Base-by-base conservation (phyloP, 2,113 vertebrate genomes). In the Cheirogaleus medius region DNA sequence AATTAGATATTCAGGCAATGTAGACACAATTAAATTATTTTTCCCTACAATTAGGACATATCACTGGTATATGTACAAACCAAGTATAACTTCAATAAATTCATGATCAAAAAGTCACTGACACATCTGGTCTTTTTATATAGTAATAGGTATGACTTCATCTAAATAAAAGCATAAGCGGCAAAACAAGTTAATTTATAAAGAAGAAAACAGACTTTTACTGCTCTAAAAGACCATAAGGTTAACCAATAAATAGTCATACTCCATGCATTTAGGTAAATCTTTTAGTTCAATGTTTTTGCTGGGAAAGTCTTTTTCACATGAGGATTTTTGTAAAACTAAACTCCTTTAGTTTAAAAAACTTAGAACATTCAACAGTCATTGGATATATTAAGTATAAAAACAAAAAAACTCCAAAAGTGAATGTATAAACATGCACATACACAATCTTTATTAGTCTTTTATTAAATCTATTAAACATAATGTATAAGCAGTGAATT, bases 381-480 rank as follows among this genome's bases (percentile, higher is more conserved):
- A 64, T 60, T 88, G 52, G 29, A 81, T 89, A 15, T 34, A 66
- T 32, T 93, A 90, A 87, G 39, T 84, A 25, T 47, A 90, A 52
- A 94, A 58, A 34, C 58, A 64, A 96, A 76, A 89, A 37, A 37
- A 12, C 34, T 56, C 6, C 5, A 14, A 81, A 87, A 87, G 21
- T 66, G 68, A 58, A 12, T 81, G 18, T 56, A 34, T 80, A 76
- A 77, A 58, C 56, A 20, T 23, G 56, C 20, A 69, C 14, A 73
- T 5, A 37, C 23, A 69, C 13, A 64, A 76, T 47, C 74, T 52
- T 86, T n/a, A 77, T 80, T 58, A 56, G 34, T 52, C 68, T 93
- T 93, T 95, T 20, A 91, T 88, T 87, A 74, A 96, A 87, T 49
- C 29, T 92, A 44, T 69, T 92, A 63, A 86, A 44, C 11, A 54